phyloP scores from a whole-genome alignment of 1,140 invertebrate species.

The Halyomorpha halys region DNA sequence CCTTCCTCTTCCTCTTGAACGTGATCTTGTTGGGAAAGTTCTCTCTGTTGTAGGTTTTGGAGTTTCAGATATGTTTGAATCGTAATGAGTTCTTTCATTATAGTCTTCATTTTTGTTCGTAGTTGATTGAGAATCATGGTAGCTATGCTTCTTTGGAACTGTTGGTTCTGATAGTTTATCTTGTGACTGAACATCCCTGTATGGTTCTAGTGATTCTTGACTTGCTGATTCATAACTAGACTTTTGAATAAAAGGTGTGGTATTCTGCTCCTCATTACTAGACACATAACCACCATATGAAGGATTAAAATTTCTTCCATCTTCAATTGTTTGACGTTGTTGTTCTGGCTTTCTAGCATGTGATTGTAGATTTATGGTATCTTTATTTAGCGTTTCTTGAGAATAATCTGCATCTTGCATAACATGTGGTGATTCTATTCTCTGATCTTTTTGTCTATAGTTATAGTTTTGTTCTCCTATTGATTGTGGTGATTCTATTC shows the following conservation, averaged over 20 bases:
- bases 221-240: not conserved
- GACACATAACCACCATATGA: not conserved
- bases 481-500: no score
- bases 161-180: not conserved
- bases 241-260: conserved; percentile 6
- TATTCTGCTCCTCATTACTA: conserved; percentile 1
- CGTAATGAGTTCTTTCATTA: not conserved
- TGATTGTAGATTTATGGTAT: not conserved
- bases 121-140: not conserved
- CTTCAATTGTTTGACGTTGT: not conserved
- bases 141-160: not conserved
- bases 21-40: not conserved
- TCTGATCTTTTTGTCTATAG: not conserved
- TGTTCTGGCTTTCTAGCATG: not conserved
- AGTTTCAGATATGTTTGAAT: conserved; percentile 11
- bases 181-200: not conserved
- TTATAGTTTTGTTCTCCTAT: no score
- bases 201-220: not conserved
- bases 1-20: not conserved
- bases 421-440: not conserved
- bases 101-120: not conserved
- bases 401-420: not conserved
- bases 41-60: conserved; percentile 2
- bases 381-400: not conserved
- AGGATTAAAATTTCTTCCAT: conserved; percentile 5